A percentile compares a stretch with the other conserved stretches of the same genome.
Evolutionary conservation across 2,888 invertebrate genomes (phyloP).

Genomic region (Lasioglossum morio): DNA sequence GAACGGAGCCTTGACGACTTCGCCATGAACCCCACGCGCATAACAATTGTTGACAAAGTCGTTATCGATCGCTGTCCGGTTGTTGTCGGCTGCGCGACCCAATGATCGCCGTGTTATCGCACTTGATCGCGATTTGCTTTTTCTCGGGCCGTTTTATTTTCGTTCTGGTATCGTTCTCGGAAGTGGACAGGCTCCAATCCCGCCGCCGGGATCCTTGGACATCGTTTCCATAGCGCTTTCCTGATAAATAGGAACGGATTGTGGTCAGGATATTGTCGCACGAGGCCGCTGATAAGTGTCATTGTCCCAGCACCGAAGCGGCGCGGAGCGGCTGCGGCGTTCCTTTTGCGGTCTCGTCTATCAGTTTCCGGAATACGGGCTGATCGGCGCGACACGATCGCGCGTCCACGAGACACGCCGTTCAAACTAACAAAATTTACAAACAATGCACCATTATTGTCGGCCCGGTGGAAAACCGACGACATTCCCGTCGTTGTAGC

Average conservation of each 20-base stretch:
- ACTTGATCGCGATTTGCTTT: background rate
- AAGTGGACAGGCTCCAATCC: constrained; percentile 22
- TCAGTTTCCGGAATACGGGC: constrained; percentile 77
- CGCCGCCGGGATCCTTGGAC: constrained; percentile 22
- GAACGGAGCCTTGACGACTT: background rate
- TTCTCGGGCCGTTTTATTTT: background rate
- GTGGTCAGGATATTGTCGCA: constrained; percentile 69
- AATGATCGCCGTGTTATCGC: background rate
- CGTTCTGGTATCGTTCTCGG: constrained; percentile 41
- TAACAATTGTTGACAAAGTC: background rate
- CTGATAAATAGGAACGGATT: constrained; percentile 61
- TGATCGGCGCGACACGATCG: constrained; percentile 55
- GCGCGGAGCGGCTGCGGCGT: constrained; percentile 30
- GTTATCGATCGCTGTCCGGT: background rate
- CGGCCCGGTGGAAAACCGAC: background rate
- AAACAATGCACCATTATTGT: constrained; percentile 42
- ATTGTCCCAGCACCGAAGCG: constrained; percentile 71
- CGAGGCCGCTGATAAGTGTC: constrained; percentile 78
- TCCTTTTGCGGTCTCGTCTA: constrained; percentile 74
- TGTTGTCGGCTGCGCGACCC: background rate
- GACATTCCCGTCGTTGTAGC: background rate
- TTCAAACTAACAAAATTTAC: constrained; percentile 42
- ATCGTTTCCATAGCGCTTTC: constrained; percentile 12
- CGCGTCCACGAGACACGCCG: background rate
- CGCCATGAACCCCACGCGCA: background rate